Conservation (phyloP, 53 echinoderm and acorn worm genomes). For the Holothuria leucospilota region DNA sequence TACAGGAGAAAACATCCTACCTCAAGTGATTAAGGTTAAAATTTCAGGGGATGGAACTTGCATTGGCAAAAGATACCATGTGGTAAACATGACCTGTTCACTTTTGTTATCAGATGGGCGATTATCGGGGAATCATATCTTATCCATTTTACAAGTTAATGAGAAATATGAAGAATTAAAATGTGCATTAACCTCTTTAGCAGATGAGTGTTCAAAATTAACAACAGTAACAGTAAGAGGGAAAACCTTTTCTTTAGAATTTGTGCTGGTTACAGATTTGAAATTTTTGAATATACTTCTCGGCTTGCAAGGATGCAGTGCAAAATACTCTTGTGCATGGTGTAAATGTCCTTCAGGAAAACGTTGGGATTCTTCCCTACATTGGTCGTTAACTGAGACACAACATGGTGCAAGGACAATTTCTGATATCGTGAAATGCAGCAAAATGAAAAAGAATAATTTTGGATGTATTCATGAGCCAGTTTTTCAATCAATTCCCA, state of each 20-base stretch:
- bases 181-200: not conserved
- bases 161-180: conserved; percentile 8
- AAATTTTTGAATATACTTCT: conserved; percentile 21
- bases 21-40: not conserved
- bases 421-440: not conserved
- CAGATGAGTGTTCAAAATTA: not conserved
- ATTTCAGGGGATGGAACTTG: too few species aligned
- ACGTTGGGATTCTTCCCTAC: conserved; percentile 1
- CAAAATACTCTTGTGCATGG: conserved; percentile 25
- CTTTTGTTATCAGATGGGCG: not conserved
- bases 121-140: too few species aligned
- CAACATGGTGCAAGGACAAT: conserved; percentile 25
- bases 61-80: too few species aligned
- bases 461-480: conserved; percentile 3
- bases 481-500: not conserved
- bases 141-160: conserved; percentile 2
- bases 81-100: conserved; percentile 8
- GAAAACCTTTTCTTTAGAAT: not conserved
- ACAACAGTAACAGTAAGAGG: not conserved
- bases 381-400: conserved; percentile 13
- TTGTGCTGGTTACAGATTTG: not conserved
- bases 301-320: conserved; percentile 12
- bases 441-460: conserved; percentile 16
- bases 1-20: not conserved
- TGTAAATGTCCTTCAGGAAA: conserved; percentile 21